Conservation (phyloP, 2,797 vertebrate species). For the Tokudaia tokunoshimensis region DNA sequence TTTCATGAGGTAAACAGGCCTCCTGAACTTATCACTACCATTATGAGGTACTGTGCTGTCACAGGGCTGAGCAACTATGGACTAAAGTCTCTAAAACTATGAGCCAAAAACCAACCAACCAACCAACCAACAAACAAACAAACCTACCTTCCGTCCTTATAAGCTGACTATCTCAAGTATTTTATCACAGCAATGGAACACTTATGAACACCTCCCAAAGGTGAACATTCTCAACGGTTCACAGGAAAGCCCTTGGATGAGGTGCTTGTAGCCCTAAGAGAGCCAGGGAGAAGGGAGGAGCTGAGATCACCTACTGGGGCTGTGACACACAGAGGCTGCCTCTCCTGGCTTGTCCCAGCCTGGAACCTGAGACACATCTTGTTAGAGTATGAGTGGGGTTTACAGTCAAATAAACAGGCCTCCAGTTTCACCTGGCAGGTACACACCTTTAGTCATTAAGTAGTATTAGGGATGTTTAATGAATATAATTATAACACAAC, state of each 20-base stretch:
- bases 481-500: constrained; percentile 57
- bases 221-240: background rate
- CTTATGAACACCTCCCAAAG: background rate
- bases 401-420: constrained; percentile 15
- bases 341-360: background rate
- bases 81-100: background rate
- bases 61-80: background rate
- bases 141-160: background rate
- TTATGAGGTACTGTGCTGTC: background rate
- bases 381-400: background rate
- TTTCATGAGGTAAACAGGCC: background rate
- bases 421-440: constrained; percentile 60
- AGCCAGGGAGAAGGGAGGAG: background rate
- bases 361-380: background rate
- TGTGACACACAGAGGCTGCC: background rate
- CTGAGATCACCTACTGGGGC: background rate
- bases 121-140: no score
- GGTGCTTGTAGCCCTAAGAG: background rate
- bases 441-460: constrained; percentile 51
- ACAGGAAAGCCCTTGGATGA: background rate
- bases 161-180: background rate
- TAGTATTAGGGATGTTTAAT: constrained; percentile 43
- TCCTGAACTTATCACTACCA: no score
- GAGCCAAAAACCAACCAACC: background rate
- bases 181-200: background rate